Evolutionary conservation across 2,888 invertebrate species (phyloP).

Genomic region (Platycheirus albimanus): DNA sequence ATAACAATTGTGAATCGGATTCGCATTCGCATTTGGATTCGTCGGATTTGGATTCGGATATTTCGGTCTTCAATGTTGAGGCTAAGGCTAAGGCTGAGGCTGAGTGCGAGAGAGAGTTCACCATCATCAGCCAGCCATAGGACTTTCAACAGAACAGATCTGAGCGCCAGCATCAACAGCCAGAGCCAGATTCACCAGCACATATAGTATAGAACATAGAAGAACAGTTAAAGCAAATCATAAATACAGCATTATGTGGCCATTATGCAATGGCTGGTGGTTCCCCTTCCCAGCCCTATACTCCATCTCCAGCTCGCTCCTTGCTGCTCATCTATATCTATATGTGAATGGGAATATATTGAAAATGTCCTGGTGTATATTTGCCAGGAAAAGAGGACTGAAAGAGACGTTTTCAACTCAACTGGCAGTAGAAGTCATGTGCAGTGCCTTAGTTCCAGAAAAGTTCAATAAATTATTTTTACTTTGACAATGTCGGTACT

Average conservation of each 20-base stretch:
- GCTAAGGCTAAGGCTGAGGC: neutral
- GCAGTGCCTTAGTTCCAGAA: slow-evolving; percentile 63
- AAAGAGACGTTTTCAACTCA: slow-evolving; percentile 59
- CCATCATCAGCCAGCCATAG: slow-evolving; percentile 11
- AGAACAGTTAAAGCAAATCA: slow-evolving; percentile 57
- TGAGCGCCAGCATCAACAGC: no score
- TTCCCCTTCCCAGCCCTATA: neutral
- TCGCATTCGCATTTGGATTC: slow-evolving; percentile 44
- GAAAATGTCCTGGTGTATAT: slow-evolving; percentile 47
- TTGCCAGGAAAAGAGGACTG: slow-evolving; percentile 49
- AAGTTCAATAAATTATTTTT: slow-evolving; percentile 72
- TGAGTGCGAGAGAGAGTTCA: neutral
- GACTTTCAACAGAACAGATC: neutral
- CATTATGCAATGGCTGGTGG: slow-evolving; percentile 55
- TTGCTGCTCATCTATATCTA: no score
- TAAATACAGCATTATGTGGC: slow-evolving; percentile 68
- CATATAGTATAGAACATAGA: slow-evolving; percentile 14
- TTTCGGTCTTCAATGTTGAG: no score
- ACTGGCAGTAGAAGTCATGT: slow-evolving; percentile 62
- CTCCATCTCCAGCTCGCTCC: no score
- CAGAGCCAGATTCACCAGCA: slow-evolving; percentile 3
- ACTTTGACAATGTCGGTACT: slow-evolving; percentile 70
- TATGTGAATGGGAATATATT: slow-evolving; percentile 46
- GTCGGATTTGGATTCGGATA: slow-evolving; percentile 28
- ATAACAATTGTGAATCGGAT: slow-evolving; percentile 46